phyloP scores from a whole-genome alignment of 1,140 invertebrate genomes.

The Acyrthosiphon pisum region DNA sequence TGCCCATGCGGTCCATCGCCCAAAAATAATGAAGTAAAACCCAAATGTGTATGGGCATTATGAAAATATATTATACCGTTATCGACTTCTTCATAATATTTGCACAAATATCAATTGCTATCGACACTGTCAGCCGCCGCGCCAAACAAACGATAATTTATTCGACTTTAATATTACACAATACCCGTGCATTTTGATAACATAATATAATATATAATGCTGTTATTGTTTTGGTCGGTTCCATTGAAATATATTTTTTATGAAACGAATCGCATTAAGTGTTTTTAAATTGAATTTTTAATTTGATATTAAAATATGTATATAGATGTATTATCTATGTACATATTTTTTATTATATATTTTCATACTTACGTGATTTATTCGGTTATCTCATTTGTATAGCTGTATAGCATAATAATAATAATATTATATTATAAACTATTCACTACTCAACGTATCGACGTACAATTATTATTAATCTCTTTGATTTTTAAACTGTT shows the following conservation, averaged over 20 bases:
- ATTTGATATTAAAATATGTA: background rate
- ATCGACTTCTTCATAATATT: background rate
- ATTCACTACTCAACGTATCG: background rate
- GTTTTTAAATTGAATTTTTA: background rate
- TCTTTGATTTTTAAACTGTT: background rate
- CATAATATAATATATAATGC: conserved; percentile 5
- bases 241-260: background rate
- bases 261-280: background rate
- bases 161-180: background rate
- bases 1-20: background rate
- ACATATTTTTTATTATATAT: background rate
- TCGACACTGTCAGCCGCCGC: background rate
- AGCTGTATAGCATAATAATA: background rate
- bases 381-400: background rate
- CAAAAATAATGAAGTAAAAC: conserved; percentile 13
- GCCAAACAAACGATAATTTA: background rate
- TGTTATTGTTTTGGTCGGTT: background rate
- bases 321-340: background rate
- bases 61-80: background rate
- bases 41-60: background rate
- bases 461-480: background rate
- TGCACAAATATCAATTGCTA: background rate
- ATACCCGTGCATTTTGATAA: background rate
- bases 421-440: too few species aligned
- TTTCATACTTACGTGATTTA: background rate